These are phyloP conservation scores for Rhodophaea formosa DNA, from an alignment of 2,888 invertebrate species.

Conservation along the genomic window DNA sequence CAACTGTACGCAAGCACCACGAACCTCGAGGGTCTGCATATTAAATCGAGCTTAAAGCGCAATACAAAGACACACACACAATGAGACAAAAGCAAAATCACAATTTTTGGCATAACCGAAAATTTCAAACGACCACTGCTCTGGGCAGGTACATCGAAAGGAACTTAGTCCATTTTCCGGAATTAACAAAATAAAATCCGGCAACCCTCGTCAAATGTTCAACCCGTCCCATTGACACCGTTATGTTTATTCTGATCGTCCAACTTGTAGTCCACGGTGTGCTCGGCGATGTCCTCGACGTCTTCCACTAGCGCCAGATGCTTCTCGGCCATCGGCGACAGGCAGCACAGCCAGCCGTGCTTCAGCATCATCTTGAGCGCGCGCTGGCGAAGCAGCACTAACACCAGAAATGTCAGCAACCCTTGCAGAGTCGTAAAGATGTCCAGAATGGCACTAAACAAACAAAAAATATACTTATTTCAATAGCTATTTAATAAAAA, in stretches of 20 bases:
- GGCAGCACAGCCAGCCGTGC: conserved; percentile 54
- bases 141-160: too few relatives aligned
- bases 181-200: too few relatives aligned
- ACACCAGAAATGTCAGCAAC: conserved; percentile 80
- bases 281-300: conserved; percentile 66
- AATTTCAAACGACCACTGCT: too few relatives aligned
- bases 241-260: conserved; percentile 34
- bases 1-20: too few relatives aligned
- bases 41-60: too few relatives aligned
- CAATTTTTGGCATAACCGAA: too few relatives aligned
- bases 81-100: too few relatives aligned
- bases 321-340: conserved; percentile 49
- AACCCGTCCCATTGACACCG: not conserved
- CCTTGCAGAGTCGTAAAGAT: conserved; percentile 83
- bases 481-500: too few relatives aligned
- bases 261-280: conserved; percentile 56
- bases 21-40: too few relatives aligned
- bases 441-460: conserved; percentile 80
- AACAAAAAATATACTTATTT: conserved; percentile 26
- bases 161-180: too few relatives aligned
- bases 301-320: conserved; percentile 64
- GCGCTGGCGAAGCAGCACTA: conserved; percentile 80
- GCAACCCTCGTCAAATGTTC: not conserved
- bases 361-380: conserved; percentile 65
- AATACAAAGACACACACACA: too few relatives aligned